phyloP scores from a whole-genome alignment of 1,140 invertebrate genomes.

The Nixonia krombeini region DNA sequence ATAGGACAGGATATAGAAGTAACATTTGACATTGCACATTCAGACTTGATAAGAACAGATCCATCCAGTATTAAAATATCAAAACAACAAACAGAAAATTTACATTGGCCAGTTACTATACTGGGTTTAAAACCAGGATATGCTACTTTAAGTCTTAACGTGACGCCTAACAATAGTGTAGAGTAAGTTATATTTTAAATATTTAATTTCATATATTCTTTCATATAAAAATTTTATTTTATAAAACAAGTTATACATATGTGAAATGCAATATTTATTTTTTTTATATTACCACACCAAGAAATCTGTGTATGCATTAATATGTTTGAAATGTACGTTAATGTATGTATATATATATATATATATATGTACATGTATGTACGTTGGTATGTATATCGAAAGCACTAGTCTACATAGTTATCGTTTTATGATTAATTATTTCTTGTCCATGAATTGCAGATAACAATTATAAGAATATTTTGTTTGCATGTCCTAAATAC shows the following conservation, averaged over 20 bases:
- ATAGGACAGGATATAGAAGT: slow-evolving; percentile 49
- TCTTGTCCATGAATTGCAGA: not conserved
- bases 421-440: slow-evolving; percentile 1
- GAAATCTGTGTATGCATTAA: not conserved
- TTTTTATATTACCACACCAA: too few relatives aligned
- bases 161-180: slow-evolving; percentile 66
- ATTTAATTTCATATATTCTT: not conserved
- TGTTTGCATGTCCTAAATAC: slow-evolving; percentile 11
- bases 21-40: slow-evolving; percentile 55
- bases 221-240: not conserved
- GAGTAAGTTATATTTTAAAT: slow-evolving; percentile 63
- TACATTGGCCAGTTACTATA: slow-evolving; percentile 71
- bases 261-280: not conserved
- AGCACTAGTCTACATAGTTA: slow-evolving; percentile 1
- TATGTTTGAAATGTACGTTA: not conserved
- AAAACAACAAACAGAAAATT: slow-evolving; percentile 5
- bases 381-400: not conserved
- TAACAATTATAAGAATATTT: slow-evolving; percentile 7
- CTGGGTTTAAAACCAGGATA: slow-evolving; percentile 74
- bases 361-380: too few relatives aligned
- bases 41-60: slow-evolving; percentile 52
- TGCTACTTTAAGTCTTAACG: slow-evolving; percentile 72
- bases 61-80: slow-evolving; percentile 46
- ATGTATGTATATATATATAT: not conserved
- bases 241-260: slow-evolving; percentile 1